phyloP scores from a whole-genome alignment of 2,797 vertebrate genomes.

The Anas capensis region DNA sequence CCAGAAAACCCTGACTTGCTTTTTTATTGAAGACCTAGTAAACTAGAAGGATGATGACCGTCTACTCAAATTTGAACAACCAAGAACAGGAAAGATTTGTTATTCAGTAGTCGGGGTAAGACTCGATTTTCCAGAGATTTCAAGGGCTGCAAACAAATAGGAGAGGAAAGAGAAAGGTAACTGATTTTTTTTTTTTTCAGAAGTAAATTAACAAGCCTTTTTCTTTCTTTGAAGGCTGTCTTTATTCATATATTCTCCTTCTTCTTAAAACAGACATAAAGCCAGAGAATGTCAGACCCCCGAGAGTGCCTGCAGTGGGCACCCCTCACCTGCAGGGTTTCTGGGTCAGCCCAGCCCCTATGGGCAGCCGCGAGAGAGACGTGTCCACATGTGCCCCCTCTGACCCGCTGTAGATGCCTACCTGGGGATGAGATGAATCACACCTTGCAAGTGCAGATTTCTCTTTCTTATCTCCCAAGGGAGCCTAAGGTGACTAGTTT shows the following conservation, averaged over 20 bases:
- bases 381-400: background rate
- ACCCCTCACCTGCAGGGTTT: background rate
- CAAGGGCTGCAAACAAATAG: background rate
- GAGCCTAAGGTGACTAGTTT: slow-evolving; percentile 49
- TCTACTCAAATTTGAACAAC: slow-evolving; percentile 9
- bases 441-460: slow-evolving; percentile 2
- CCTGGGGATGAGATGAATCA: slow-evolving; percentile 14
- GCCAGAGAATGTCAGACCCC: background rate
- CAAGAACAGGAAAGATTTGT: background rate
- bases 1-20: slow-evolving; percentile 7
- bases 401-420: background rate
- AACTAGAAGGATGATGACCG: background rate
- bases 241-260: background rate
- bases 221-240: background rate
- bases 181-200: background rate
- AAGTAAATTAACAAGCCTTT: background rate
- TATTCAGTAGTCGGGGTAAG: background rate
- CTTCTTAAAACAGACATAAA: rapidly evolving
- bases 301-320: rapidly evolving
- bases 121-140: background rate
- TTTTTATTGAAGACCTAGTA: background rate
- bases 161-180: background rate
- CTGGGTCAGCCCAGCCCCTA: background rate
- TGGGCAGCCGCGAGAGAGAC: too few relatives aligned
- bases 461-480: slow-evolving; percentile 1